Conservation (phyloP, 2,888 invertebrate species). For the Calliphora vomitoria region DNA sequence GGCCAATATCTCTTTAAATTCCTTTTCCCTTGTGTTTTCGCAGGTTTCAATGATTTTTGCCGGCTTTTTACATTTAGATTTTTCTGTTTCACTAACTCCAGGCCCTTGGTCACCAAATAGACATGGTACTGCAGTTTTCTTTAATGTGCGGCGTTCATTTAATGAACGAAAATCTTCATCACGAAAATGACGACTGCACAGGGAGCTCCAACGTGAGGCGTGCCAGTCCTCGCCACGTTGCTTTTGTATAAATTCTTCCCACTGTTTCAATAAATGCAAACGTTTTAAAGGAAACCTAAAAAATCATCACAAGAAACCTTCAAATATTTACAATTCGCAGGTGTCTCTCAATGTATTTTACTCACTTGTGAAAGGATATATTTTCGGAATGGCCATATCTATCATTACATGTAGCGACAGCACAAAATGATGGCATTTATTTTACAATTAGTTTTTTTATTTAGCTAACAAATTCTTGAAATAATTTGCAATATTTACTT, state of each 20-base stretch:
- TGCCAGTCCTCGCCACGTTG: constrained; percentile 81
- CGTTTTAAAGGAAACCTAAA: constrained; percentile 83
- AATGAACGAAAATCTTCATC: constrained; percentile 81
- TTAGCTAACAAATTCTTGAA: neutral
- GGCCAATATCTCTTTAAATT: constrained; percentile 53
- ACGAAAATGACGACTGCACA: constrained; percentile 83
- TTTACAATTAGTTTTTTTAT: neutral
- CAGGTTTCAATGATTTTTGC: constrained; percentile 17
- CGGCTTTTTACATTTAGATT: neutral
- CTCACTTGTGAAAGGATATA: constrained; percentile 84
- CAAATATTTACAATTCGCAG: neutral
- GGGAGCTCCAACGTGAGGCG: constrained; percentile 84
- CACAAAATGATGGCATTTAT: constrained; percentile 83
- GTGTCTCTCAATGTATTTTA: neutral
- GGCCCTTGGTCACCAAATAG: constrained; percentile 8
- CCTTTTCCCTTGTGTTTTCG: constrained; percentile 60
- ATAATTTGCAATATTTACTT: neutral
- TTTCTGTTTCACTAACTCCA: neutral
- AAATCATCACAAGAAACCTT: neutral
- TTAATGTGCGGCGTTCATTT: constrained; percentile 81
- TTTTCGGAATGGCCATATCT: constrained; percentile 83
- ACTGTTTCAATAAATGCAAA: constrained; percentile 80
- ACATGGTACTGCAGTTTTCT: constrained; percentile 82
- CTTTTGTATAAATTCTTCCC: constrained; percentile 82
- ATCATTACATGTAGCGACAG: constrained; percentile 82